Base-by-base conservation (phyloP, 1,140 invertebrate genomes). In the Bombus sylvicola region DNA sequence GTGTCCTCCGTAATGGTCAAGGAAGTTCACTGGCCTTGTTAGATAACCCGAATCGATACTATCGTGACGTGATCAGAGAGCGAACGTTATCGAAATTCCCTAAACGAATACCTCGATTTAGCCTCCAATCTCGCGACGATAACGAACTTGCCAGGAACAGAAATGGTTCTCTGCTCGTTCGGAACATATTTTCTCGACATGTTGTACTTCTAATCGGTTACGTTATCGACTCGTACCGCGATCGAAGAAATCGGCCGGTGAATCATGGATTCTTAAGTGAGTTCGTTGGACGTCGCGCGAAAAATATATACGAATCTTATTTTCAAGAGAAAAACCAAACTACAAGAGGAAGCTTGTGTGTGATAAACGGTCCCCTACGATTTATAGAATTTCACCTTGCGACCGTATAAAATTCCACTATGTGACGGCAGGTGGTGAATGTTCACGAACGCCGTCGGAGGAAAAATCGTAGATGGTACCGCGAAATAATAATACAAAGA, bases 401-500 rank as follows among this genome's bases (percentile, higher is more conserved):
- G 25, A 62, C 31, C 68, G 83, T 84, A 80, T 84, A 84, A 79
- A 85, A 85, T 66, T 73, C 41, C 83, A 43, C 25, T 43, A 18
- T 28, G 15, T 4, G 12, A 25, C 64, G 83, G 88, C 88, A 89
- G 88, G 88, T 89, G 88, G 88, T 57, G 83, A 73, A 76, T 79
- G 74, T 75, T 76, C 66, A 75, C 37, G 71, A 66, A 47, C 72
- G n/a, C 75, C 43, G 57, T 68, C 43, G 57, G 12, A 53, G 74
- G 75, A 25, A 39, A 62, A 76, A 76, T 86, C 74, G 83, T 76
- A 66, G 71, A 43, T 37, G 79, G 59, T 34, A 69, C 81, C 85
- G 62, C 81, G 77, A 87, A 81, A 89, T 90, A 90, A 87, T 89
- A 85, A 87, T 41, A 76, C 68, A 53, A 87, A 62, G 66, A 73